Evolutionary conservation across 1,140 invertebrate species (phyloP).

Genomic region (Drosophila leontia): DNA sequence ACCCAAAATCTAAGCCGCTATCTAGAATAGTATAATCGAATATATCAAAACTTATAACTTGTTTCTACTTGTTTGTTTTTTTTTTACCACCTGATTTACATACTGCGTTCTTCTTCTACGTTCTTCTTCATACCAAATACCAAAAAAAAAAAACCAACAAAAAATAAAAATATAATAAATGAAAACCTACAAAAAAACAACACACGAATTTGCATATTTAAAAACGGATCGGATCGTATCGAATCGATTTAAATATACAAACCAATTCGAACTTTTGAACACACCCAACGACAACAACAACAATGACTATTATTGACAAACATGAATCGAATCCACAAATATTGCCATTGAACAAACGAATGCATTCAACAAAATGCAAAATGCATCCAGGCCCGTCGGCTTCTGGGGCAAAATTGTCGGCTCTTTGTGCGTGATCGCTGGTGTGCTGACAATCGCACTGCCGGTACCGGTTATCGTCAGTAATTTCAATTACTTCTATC

Average conservation of each 20-base stretch:
- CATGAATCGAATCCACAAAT: slow-evolving; percentile 69
- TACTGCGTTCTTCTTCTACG: slow-evolving; percentile 81
- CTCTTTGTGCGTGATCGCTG: slow-evolving; percentile 99
- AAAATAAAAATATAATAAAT: slow-evolving; percentile 26
- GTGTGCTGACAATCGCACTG: slow-evolving; percentile 98
- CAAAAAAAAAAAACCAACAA: slow-evolving; percentile 23
- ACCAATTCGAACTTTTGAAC: slow-evolving; percentile 33
- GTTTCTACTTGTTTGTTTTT: slow-evolving; percentile 65
- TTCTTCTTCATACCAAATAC: slow-evolving; percentile 80
- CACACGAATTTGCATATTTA: slow-evolving; percentile 76
- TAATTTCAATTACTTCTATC: slow-evolving; percentile 99
- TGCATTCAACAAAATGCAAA: slow-evolving; percentile 53
- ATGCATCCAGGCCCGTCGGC: slow-evolving; percentile 94
- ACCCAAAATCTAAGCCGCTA: slow-evolving; percentile 23
- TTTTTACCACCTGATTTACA: slow-evolving; percentile 78
- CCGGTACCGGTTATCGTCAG: slow-evolving; percentile 99
- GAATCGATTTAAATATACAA: slow-evolving; percentile 71
- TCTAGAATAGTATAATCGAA: slow-evolving; percentile 52
- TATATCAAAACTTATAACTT: slow-evolving; percentile 66
- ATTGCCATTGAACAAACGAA: slow-evolving; percentile 67
- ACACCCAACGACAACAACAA: slow-evolving; percentile 29
- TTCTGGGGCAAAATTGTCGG: slow-evolving; percentile 99
- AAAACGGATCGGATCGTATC: slow-evolving; percentile 40
- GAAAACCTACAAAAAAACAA: slow-evolving; percentile 19
- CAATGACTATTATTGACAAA: slow-evolving; percentile 52